phyloP scores from a whole-genome alignment of 1,140 invertebrate genomes.

The Gryon sp. region DNA sequence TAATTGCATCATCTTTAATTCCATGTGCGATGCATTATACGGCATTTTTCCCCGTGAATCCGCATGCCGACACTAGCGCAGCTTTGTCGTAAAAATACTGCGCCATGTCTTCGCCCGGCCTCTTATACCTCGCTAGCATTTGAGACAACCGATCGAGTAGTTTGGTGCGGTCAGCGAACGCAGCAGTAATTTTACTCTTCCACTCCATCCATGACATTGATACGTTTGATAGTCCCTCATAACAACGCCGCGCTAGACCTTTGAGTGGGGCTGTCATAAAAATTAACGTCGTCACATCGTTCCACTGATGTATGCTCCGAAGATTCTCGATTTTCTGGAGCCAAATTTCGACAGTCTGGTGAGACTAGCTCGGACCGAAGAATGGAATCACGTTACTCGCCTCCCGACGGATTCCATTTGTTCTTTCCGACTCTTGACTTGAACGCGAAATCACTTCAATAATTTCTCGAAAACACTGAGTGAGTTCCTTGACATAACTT shows the following conservation, averaged over 20 bases:
- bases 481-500: too few relatives aligned
- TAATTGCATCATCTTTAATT: background rate
- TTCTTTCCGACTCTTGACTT: too few relatives aligned
- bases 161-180: background rate
- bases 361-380: background rate
- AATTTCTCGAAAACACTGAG: too few relatives aligned
- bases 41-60: constrained; percentile 1
- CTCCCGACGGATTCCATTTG: too few relatives aligned
- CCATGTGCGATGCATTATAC: background rate
- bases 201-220: background rate
- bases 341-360: background rate
- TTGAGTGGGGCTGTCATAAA: background rate
- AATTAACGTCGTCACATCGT: background rate
- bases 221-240: background rate
- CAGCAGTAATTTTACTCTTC: background rate
- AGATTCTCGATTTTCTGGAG: background rate
- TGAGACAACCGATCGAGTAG: background rate
- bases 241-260: background rate
- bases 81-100: constrained; percentile 10
- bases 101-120: background rate
- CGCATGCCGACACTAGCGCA: too few relatives aligned
- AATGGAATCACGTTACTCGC: background rate
- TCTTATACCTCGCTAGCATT: background rate
- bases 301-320: background rate
- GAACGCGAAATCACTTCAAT: too few relatives aligned